Evolutionary conservation across 2,888 invertebrate genomes (phyloP), one percentile per base, ranked within the genome.

Genomic region (Calameuta pallipes): DNA sequence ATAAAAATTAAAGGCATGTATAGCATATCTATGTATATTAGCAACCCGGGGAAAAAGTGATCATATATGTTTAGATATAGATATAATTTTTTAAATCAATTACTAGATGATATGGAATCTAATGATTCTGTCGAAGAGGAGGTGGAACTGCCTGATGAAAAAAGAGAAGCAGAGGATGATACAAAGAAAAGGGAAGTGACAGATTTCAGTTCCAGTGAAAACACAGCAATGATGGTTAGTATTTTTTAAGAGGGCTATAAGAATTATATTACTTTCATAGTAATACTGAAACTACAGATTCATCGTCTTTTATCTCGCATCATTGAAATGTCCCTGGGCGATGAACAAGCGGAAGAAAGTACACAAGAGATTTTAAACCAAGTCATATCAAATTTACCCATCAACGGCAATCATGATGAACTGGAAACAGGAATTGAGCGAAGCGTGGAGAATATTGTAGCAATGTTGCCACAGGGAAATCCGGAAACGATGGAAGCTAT

Each of bases 371-470:
- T 82, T 73, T 73, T 85, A 37, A 76, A 79, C 68, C 71, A 81
- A 41, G 79, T 85, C 15, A 69, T 85, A 73, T 76, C 81, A 69
- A 82, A 77, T 76, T 75, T 85, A 69, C 79, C 82, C 11, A 75
- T 79, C 11, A 78, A 71, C 2, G 82, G 78, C 30, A 80, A 74
- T 36, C 73, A 75, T 33, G 73, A 75, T 11, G 83, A 84, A 77
- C 74, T 83, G n/a, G 80, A 77, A 15, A 78, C 75, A 13, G 82
- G 79, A 73, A 84, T 86, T 34, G 81, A 84, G 34, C 75, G 77
- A 37, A 79, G 82, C 77, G 76, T 84, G 15, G 78, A 85, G 69
- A 78, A 73, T 68, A 82, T 83, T 35, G 79, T 83, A 68, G 78
- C 74, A n/a, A 36, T 41, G 69, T 33, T 83, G 41, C 77, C 82